Base-by-base conservation (phyloP, 1,140 invertebrate genomes). In the Leptoteleia sp. region DNA sequence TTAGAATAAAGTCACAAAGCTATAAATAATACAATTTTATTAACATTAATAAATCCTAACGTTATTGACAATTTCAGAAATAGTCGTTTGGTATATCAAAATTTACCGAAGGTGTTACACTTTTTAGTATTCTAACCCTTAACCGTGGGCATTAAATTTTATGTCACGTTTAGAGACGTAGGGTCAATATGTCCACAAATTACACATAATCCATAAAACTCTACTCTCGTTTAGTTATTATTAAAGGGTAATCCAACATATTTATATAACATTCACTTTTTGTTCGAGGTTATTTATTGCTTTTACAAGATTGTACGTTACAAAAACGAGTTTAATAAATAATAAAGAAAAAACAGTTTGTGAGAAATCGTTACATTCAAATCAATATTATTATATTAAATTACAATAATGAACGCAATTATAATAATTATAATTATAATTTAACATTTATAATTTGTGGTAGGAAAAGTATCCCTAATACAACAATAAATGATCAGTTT, bases 111-210 rank as follows among this genome's bases (percentile, higher is more conserved):
- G 33, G 33, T 11, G 42, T 15, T 70, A 59, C 45, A 70, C 13
- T 52, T 57, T 57, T 68, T 68, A 67, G 35, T 65, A 67, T 70
- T 40, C 65, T 25, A 40, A 40, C 35, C 22, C 43, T 70, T 59
- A 70, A 48, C 54, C 50, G 45, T 35, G 25, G 25, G 16, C 13
- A 50, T 70, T 57, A 59, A 70, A 50, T 70, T 71, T 71, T 61
- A 71, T 71, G 47, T 43, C 55, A 42, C 54, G 45, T 70, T 50
- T 59, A 15, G 19, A 42, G 45, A 16, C 43, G 65, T 13, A 37
- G 17, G 13, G 25, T 61, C 67, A 71, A 71, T 67, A 67, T 55
- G 43, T 59, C 45, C 45, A 43, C 67, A 71, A 71, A 70, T 71
- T 61, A 55, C 54, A 27, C 25, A 52, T 43, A 61, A 52, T 35